Conservation (phyloP, 2,888 invertebrate species). For the Drosophila atroscutellata region DNA sequence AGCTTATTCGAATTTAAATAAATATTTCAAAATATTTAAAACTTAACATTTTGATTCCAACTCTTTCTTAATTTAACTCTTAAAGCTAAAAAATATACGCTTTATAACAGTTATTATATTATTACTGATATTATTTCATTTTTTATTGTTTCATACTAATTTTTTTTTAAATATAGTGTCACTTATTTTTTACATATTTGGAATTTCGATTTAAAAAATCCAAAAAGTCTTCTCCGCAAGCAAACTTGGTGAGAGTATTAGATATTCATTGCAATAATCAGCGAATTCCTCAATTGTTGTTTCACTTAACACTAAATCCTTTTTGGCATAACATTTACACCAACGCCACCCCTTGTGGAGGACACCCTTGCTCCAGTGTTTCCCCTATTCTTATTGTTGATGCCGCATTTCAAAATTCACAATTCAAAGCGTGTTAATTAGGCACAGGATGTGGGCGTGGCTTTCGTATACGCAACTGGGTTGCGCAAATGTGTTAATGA, state of each 20-base stretch:
- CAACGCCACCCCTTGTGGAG: neutral
- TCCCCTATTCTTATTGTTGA: slow-evolving; percentile 29
- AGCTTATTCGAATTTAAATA: neutral
- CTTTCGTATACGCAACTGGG: slow-evolving; percentile 19
- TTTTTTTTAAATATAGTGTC: too few species aligned
- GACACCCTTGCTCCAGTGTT: slow-evolving; percentile 1
- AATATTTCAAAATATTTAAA: neutral
- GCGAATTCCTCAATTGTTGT: slow-evolving; percentile 39
- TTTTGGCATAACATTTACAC: slow-evolving; percentile 68
- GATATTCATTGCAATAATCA: slow-evolving; percentile 14
- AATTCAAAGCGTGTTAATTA: slow-evolving; percentile 81
- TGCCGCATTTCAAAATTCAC: slow-evolving; percentile 77
- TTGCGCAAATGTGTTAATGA: slow-evolving; percentile 76
- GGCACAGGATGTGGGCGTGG: slow-evolving; percentile 61
- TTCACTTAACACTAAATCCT: slow-evolving; percentile 64
- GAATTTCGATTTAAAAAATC: neutral
- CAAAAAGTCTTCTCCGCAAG: too few species aligned
- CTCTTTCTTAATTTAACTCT: too few species aligned
- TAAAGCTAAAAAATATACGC: accelerated
- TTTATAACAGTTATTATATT: neutral
- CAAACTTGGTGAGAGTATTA: slow-evolving; percentile 40
- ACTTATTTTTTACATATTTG: neutral
- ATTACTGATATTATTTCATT: neutral
- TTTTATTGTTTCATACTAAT: neutral
- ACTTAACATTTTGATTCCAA: neutral